Conservation (phyloP, 1,140 invertebrate genomes). For the Parapsyche elsis region DNA sequence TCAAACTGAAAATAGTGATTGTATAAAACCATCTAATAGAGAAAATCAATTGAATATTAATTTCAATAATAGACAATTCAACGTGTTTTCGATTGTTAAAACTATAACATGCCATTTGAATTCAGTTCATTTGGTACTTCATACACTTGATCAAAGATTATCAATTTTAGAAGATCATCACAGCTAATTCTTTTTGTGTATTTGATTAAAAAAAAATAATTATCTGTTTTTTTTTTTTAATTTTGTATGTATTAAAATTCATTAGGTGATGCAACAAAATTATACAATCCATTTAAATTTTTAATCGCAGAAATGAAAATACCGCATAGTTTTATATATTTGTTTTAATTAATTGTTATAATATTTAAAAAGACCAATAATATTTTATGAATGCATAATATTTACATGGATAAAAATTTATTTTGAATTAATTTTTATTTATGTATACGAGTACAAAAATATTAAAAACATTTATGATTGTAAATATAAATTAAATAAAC, state of each 20-base stretch:
- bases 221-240: too few species aligned
- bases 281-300: too few species aligned
- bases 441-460: not conserved
- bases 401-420: not conserved
- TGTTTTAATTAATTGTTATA: not conserved
- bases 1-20: too few species aligned
- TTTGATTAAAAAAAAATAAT: too few species aligned
- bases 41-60: too few species aligned
- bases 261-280: too few species aligned
- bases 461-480: not conserved
- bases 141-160: slow-evolving; percentile 63
- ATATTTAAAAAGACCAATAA: not conserved
- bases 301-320: too few species aligned
- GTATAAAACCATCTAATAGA: too few species aligned
- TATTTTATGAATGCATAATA: not conserved
- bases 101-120: slow-evolving; percentile 65
- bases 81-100: not conserved
- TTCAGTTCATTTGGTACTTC: slow-evolving; percentile 65
- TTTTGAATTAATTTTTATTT: not conserved
- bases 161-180: slow-evolving; percentile 62
- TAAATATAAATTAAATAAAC: too few species aligned
- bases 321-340: too few species aligned
- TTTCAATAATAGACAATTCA: too few species aligned
- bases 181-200: slow-evolving; percentile 1
- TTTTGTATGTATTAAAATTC: too few species aligned